Conservation (phyloP, 2,888 invertebrate genomes). For the Cloeon dipterum region DNA sequence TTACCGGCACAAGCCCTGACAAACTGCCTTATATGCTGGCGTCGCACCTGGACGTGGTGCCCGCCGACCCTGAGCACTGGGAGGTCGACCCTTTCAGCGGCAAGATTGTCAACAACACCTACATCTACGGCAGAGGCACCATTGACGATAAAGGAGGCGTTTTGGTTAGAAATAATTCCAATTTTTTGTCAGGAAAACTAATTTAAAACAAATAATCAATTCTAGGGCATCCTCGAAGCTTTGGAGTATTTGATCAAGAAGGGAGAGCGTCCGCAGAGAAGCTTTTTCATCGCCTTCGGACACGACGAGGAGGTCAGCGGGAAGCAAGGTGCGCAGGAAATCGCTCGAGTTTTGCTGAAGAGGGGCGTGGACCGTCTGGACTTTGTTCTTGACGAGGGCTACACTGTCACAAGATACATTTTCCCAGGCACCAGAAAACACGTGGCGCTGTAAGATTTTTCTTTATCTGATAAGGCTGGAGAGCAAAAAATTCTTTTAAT, state of each 20-base stretch:
- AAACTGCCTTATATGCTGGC: constrained; percentile 21
- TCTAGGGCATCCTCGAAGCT: constrained; percentile 22
- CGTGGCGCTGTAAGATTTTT: constrained; percentile 11
- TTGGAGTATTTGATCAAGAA: constrained; percentile 17
- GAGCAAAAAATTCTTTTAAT: constrained; percentile 1
- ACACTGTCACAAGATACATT: constrained; percentile 16
- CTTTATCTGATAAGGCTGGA: too few species aligned
- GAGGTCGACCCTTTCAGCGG: constrained; percentile 20
- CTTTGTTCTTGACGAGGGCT: constrained; percentile 25
- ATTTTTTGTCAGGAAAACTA: neutral
- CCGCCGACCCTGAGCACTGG: constrained; percentile 14
- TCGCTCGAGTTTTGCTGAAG: constrained; percentile 14
- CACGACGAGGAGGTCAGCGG: constrained; percentile 27
- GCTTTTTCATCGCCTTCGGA: constrained; percentile 24
- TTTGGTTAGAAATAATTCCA: constrained; percentile 19
- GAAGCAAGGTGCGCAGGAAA: constrained; percentile 16
- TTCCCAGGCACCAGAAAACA: constrained; percentile 17
- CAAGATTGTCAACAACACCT: constrained; percentile 12
- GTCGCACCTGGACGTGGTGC: constrained; percentile 26
- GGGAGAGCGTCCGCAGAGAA: constrained; percentile 17
- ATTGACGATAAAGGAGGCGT: constrained; percentile 24
- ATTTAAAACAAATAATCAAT: neutral
- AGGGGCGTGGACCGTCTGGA: constrained; percentile 16
- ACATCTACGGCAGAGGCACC: constrained; percentile 24
- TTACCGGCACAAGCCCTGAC: constrained; percentile 14